phyloP scores from a whole-genome alignment of 2,797 vertebrate species.

The Hozukius guyotensis region DNA sequence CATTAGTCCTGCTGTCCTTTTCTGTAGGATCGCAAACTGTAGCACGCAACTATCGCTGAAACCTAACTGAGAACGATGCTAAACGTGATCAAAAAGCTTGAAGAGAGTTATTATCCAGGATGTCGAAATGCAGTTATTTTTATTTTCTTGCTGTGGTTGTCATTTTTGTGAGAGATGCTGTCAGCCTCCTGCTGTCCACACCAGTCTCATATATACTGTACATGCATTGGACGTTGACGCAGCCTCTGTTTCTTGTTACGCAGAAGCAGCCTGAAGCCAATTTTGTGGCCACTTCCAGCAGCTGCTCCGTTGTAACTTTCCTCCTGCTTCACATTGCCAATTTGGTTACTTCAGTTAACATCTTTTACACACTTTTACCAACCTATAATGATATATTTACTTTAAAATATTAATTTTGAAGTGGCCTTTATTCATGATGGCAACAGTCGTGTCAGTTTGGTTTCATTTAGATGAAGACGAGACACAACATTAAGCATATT shows the following conservation, averaged over 20 bases:
- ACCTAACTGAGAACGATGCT: not conserved
- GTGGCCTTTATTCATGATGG: not conserved
- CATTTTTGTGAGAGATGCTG: slow-evolving; percentile 5
- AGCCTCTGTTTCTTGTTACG: slow-evolving; percentile 31
- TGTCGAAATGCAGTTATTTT: not conserved
- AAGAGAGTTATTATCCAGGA: not conserved
- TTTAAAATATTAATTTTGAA: not conserved
- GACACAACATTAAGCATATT: not conserved
- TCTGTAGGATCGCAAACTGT: not conserved
- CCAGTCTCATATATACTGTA: not conserved
- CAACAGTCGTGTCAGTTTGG: not conserved
- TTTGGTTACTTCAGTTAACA: not conserved
- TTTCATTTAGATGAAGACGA: not conserved
- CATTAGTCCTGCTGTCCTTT: not conserved
- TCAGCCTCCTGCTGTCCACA: slow-evolving; percentile 18
- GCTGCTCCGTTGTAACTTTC: not conserved
- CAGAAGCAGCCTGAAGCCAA: slow-evolving; percentile 7
- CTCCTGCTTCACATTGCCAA: not conserved
- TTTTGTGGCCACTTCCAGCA: not conserved
- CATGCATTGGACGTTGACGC: not conserved
- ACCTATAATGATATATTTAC: not conserved
- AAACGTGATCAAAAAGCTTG: not conserved
- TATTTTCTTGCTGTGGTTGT: not conserved
- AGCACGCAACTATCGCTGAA: not conserved
- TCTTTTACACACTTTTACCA: not conserved